Base-by-base conservation (phyloP, 2,888 invertebrate species). In the Mellilla xanthometata region DNA sequence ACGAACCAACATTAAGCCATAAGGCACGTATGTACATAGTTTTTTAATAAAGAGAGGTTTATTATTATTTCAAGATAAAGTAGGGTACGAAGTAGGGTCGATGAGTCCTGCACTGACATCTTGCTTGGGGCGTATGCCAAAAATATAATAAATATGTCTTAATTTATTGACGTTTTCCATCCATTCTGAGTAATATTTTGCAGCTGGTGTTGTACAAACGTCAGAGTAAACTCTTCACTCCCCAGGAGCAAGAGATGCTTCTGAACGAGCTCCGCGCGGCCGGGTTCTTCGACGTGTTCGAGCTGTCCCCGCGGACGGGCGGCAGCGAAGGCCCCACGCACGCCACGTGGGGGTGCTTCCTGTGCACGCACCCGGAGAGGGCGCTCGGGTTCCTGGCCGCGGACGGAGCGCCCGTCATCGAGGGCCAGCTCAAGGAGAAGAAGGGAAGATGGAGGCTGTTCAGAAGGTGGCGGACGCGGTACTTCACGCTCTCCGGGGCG, bases 271-370 rank as follows among this genome's bases (percentile, higher is more conserved):
- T 98, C 33, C 92, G 97, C 10, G 93, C 95, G 61, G 94, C 95
- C 2, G 95, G 97, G 0, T 97, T 96, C 86, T 96, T 97, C 82
- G 98, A 98, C 83, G 96, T 97, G 35, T 98, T 98, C 82, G 96
- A 97, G 81, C 93, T 96, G 65, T 92, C 91, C 39, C 79, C 68
- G 69, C 88, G 72, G 49, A 86, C 49, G 79, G 66, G 65, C 39
- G 63, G 23, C 60, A 67, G 22, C 68, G 40, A 33, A 3, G 51
- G 39, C 6, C 40, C 70, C 49, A 68, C 73, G 23, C 73, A 70
- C 53, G 78, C 78, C 47, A 71, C 81, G 34, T 98, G 98, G 98
- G 96, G 96, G 39, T 98, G 98, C 81, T 97, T 97, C 81, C 91
- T 97, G 55, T 98, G 98, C 82, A 95, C 95, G 68, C 96, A 97